phyloP scores from a whole-genome alignment of 2,113 vertebrate species.

The Martes martes region DNA sequence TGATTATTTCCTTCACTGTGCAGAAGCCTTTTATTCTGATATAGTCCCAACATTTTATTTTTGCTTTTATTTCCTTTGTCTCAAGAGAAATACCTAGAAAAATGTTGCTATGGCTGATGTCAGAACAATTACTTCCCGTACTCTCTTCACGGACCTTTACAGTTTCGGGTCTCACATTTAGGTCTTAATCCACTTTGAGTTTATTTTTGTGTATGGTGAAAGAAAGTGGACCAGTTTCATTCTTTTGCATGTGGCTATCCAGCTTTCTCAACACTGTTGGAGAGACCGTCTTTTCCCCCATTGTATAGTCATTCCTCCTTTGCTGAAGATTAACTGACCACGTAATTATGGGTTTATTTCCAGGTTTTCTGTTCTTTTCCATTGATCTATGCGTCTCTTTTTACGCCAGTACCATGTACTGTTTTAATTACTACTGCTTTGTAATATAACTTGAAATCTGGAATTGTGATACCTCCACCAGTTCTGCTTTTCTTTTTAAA shows the following conservation, averaged over 20 bases:
- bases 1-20: neutral
- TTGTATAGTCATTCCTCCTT: neutral
- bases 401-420: neutral
- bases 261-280: neutral
- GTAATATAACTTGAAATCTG: neutral
- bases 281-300: neutral
- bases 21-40: neutral
- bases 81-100: neutral
- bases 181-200: neutral
- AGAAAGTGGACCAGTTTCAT: neutral
- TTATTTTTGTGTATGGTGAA: neutral
- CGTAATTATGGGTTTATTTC: neutral
- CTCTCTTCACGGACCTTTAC: neutral
- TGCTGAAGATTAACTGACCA: neutral
- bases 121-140: neutral
- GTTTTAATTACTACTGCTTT: neutral
- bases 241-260: neutral
- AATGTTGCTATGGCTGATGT: neutral
- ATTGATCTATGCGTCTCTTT: neutral
- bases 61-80: neutral
- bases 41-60: neutral
- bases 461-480: neutral
- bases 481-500: neutral
- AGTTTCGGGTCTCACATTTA: neutral
- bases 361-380: neutral